Evolutionary conservation across 2,113 vertebrate genomes (phyloP).

Genomic region (Myanophis thanlyinensis): DNA sequence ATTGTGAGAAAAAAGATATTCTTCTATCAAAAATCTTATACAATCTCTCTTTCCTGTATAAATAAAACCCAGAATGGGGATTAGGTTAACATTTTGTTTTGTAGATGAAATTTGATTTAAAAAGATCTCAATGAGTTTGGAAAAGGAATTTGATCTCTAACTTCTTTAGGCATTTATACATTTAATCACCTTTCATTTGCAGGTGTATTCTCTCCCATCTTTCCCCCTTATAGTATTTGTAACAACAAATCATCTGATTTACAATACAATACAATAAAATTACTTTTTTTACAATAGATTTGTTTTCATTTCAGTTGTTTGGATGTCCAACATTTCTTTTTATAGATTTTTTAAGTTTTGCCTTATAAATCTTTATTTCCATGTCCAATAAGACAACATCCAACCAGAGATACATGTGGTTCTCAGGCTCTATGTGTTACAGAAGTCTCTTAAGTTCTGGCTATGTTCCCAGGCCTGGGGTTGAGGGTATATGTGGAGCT

Average conservation of each 20-base stretch:
- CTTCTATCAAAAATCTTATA: not conserved
- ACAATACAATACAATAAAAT: not conserved
- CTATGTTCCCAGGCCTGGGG: too few relatives aligned
- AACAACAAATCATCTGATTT: not conserved
- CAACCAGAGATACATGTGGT: too few relatives aligned
- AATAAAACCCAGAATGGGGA: not conserved
- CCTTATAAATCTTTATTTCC: not conserved
- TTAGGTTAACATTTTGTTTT: not conserved
- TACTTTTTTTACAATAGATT: not conserved
- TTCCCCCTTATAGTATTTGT: not conserved
- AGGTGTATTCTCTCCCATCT: not conserved
- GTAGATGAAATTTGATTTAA: not conserved
- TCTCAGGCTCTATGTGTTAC: too few relatives aligned
- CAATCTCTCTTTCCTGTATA: not conserved
- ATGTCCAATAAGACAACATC: too few relatives aligned
- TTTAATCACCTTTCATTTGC: not conserved
- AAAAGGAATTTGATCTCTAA: not conserved
- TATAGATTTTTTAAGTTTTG: not conserved
- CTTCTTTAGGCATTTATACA: not conserved
- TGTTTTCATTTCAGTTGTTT: not conserved
- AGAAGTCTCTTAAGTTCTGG: too few relatives aligned
- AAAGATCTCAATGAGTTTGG: not conserved
- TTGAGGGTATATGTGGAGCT: too few relatives aligned
- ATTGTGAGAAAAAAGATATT: not conserved
- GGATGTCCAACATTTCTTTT: not conserved